Percentiles rank a stretch among this genome's conserved stretches.
Evolutionary conservation across 2,797 vertebrate genomes (phyloP).

Genomic region (Pipistrellus kuhlii): DNA sequence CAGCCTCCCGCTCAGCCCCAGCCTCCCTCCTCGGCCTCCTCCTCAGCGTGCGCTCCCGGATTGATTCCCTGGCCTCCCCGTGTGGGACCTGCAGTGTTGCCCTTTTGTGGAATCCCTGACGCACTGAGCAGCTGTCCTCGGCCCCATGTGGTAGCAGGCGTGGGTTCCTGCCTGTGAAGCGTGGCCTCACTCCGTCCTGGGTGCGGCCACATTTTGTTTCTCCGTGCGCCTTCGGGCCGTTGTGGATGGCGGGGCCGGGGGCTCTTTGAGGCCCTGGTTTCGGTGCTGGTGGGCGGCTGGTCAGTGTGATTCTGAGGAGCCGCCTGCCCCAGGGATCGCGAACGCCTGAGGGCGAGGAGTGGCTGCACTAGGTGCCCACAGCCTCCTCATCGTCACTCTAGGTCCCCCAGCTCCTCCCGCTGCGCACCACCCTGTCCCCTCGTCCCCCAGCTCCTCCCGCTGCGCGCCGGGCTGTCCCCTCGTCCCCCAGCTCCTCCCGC

Average conservation of each 20-base stretch:
- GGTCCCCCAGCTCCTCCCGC: too few relatives aligned
- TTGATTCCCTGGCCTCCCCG: accelerated
- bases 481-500: too few relatives aligned
- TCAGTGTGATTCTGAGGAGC: background rate
- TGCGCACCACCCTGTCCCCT: too few relatives aligned
- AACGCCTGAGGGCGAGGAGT: background rate
- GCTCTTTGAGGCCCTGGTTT: background rate
- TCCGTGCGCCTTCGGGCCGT: background rate
- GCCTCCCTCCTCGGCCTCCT: too few relatives aligned
- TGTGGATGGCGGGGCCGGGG: too few relatives aligned
- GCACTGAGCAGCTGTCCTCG: background rate
- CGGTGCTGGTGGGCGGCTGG: background rate
- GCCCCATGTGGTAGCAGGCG: background rate
- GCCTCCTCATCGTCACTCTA: too few relatives aligned
- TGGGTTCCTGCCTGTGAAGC: too few relatives aligned
- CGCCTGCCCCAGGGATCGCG: background rate
- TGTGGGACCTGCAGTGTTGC: accelerated
- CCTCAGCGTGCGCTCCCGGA: background rate
- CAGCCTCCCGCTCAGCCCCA: too few relatives aligned
- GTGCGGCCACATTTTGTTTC: accelerated
- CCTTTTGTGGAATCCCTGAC: too few relatives aligned
- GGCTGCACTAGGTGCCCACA: too few relatives aligned
- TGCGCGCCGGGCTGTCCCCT: too few relatives aligned
- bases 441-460: too few relatives aligned
- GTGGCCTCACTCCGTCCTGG: accelerated